phyloP scores from a whole-genome alignment of 2,113 vertebrate species.

The Bettongia penicillata region DNA sequence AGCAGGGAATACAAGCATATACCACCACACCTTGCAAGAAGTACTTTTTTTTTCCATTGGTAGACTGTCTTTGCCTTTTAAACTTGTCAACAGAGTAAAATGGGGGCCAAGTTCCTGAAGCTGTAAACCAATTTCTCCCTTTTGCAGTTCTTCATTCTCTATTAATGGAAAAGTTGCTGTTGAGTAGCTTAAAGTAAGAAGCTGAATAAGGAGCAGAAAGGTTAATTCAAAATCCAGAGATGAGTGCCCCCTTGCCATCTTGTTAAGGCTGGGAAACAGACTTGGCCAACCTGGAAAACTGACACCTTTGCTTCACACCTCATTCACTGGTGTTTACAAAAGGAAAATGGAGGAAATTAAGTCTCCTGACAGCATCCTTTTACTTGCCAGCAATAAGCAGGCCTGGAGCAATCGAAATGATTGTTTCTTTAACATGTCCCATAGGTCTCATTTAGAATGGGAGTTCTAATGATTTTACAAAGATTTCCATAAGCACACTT shows the following conservation, averaged over 20 bases:
- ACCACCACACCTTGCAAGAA: conserved; percentile 26
- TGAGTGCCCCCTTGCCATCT: conserved; percentile 24
- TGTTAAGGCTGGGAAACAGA: conserved; percentile 33
- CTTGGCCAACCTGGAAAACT: neutral
- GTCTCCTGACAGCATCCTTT: conserved; percentile 40
- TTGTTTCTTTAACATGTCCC: neutral
- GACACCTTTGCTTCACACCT: conserved; percentile 47
- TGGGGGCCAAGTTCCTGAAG: conserved; percentile 17
- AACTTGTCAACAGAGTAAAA: conserved; percentile 35
- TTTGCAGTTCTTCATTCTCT: conserved; percentile 42
- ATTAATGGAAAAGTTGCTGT: conserved; percentile 14
- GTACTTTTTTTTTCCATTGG: conserved; percentile 25
- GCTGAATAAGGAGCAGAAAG: conserved; percentile 38
- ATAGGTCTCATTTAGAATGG: neutral
- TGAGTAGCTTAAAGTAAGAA: conserved; percentile 47
- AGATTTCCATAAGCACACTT: conserved; percentile 3
- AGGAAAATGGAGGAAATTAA: conserved; percentile 19
- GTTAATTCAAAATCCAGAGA: neutral
- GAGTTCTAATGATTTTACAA: conserved; percentile 2
- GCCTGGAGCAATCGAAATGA: neutral
- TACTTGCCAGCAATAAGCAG: conserved; percentile 21
- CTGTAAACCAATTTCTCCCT: conserved; percentile 12
- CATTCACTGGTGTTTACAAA: conserved; percentile 53
- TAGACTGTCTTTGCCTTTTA: conserved; percentile 47
- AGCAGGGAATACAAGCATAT: neutral